Evolutionary conservation across 2,113 vertebrate species (phyloP).

Genomic region (Pterocles orientalis): DNA sequence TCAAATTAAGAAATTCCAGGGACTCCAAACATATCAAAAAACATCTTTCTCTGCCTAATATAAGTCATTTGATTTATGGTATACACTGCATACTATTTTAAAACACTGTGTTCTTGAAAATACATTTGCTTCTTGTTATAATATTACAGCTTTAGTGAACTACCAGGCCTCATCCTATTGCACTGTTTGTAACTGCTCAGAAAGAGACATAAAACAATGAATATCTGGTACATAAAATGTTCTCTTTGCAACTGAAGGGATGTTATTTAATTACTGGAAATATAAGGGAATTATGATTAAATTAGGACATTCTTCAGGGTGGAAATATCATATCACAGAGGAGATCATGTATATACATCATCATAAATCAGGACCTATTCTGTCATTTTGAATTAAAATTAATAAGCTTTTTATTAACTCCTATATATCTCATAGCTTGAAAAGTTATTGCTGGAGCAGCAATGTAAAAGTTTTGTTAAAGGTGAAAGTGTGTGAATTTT

Average conservation of each 20-base stretch:
- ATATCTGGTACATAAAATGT: background rate
- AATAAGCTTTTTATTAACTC: conserved; percentile 57
- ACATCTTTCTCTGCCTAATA: background rate
- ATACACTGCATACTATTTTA: background rate
- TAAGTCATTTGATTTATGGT: background rate
- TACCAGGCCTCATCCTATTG: background rate
- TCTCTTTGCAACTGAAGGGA: background rate
- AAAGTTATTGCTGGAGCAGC: background rate
- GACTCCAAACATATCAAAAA: background rate
- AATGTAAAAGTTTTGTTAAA: conserved; percentile 34
- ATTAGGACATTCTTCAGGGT: conserved; percentile 29
- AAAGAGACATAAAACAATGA: background rate
- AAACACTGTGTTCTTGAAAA: background rate
- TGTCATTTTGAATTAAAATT: conserved; percentile 46
- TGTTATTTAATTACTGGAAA: conserved; percentile 42
- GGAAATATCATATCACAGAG: background rate
- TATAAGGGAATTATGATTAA: conserved; percentile 30
- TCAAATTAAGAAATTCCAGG: background rate
- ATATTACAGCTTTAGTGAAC: background rate
- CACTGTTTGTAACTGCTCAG: background rate
- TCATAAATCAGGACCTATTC: conserved; percentile 41
- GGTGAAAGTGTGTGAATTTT: background rate
- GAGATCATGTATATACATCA: background rate
- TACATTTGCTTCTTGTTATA: background rate
- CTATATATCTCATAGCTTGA: background rate